Evolutionary conservation across 2,797 vertebrate species (phyloP).

Genomic region (Microctenopoma stevenorrisi): DNA sequence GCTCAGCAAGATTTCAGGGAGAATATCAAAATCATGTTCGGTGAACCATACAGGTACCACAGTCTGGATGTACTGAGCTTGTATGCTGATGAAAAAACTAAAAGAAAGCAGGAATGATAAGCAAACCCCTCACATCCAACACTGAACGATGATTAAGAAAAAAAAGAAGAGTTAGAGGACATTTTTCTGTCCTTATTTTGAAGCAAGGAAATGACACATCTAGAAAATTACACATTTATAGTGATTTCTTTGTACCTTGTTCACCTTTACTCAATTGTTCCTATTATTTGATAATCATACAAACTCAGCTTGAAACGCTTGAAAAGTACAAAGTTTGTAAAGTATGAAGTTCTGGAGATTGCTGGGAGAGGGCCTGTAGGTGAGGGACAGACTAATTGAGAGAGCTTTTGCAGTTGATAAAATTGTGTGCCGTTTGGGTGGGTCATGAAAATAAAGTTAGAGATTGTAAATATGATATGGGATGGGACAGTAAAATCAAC

Average conservation of each 20-base stretch:
- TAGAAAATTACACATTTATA: constrained; percentile 38
- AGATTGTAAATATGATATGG: constrained; percentile 24
- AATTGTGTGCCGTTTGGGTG: constrained; percentile 16
- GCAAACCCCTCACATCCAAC: not conserved
- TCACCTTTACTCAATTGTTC: constrained; percentile 28
- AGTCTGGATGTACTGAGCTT: no score
- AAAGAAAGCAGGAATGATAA: not conserved
- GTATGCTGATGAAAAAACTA: not conserved
- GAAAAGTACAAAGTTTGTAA: not conserved
- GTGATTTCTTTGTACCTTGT: constrained; percentile 36
- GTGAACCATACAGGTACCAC: no score
- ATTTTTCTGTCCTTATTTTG: constrained; percentile 11
- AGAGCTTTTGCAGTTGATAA: constrained; percentile 41
- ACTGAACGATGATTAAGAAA: not conserved
- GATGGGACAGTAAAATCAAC: no score
- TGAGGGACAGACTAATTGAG: constrained; percentile 22
- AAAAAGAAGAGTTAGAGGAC: not conserved
- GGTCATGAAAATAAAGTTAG: not conserved
- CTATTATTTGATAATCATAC: constrained; percentile 20
- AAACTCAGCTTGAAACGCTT: constrained; percentile 45
- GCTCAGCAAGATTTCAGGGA: no score
- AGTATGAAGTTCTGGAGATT: constrained; percentile 31
- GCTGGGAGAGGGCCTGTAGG: constrained; percentile 23
- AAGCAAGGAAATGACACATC: not conserved
- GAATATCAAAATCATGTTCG: no score